These are phyloP conservation scores for Tortrix viridana DNA, from an alignment of 2,888 invertebrate genomes.

Conservation along the genomic window DNA sequence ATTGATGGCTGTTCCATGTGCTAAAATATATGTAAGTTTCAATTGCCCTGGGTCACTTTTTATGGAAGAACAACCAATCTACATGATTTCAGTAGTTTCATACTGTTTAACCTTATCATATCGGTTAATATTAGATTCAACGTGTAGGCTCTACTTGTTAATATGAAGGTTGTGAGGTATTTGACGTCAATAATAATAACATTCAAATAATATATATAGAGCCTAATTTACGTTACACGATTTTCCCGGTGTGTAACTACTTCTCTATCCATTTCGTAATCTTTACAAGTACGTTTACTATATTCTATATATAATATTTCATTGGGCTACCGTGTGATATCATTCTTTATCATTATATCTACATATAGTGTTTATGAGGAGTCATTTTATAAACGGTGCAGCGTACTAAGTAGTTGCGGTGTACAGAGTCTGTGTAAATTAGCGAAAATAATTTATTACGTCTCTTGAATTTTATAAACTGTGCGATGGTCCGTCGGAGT, in stretches of 20 bases:
- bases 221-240: slow-evolving; percentile 23
- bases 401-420: slow-evolving; percentile 59
- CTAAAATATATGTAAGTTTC: too few species aligned
- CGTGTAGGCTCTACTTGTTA: slow-evolving; percentile 3
- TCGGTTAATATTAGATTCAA: background rate
- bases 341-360: slow-evolving; percentile 75
- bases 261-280: background rate
- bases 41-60: too few species aligned
- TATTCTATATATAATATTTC: slow-evolving; percentile 44
- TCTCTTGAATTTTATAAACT: background rate
- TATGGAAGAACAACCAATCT: background rate
- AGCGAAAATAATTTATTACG: slow-evolving; percentile 4
- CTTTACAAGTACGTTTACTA: slow-evolving; percentile 24
- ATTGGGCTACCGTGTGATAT: slow-evolving; percentile 71
- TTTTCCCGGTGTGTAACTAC: slow-evolving; percentile 2
- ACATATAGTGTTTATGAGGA: slow-evolving; percentile 72
- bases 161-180: slow-evolving; percentile 1
- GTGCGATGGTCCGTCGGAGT: slow-evolving; percentile 30
- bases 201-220: background rate
- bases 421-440: slow-evolving; percentile 38
- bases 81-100: background rate
- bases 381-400: slow-evolving; percentile 60
- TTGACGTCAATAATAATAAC: background rate
- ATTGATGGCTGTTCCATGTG: too few species aligned
- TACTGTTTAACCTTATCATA: background rate